phyloP scores from a whole-genome alignment of 1,140 invertebrate genomes.

The Lepidurus packardi region DNA sequence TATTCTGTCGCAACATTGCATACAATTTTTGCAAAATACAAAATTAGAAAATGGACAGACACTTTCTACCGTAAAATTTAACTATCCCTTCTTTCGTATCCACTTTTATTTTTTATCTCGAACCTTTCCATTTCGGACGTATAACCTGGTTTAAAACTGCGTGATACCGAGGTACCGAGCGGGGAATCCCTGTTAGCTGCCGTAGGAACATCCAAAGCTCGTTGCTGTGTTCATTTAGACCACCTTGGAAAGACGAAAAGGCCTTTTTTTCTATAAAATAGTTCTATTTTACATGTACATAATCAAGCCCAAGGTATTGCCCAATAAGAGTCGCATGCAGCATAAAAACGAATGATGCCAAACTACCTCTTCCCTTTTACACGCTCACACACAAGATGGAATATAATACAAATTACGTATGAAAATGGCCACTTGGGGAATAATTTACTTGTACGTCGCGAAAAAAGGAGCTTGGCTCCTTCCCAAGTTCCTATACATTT shows the following conservation, averaged over 20 bases:
- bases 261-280: background rate
- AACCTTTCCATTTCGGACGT: no score
- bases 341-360: background rate
- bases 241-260: background rate
- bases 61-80: no score
- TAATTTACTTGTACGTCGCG: slow-evolving; percentile 4
- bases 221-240: background rate
- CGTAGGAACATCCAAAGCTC: no score
- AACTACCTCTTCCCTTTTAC: slow-evolving; percentile 6
- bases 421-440: slow-evolving; percentile 18
- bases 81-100: no score
- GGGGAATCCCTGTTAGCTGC: no score
- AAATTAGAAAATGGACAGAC: no score
- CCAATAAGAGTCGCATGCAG: slow-evolving; percentile 20
- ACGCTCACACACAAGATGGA: slow-evolving; percentile 8
- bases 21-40: background rate
- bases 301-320: slow-evolving; percentile 9
- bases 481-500: background rate
- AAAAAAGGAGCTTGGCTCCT: background rate
- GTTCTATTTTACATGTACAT: slow-evolving; percentile 12
- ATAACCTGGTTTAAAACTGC: no score
- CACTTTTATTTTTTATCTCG: no score
- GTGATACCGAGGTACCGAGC: no score
- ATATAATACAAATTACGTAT: slow-evolving; percentile 22
- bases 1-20: background rate